Conservation (phyloP, 2,888 invertebrate genomes). For the Orthosia gothica region DNA sequence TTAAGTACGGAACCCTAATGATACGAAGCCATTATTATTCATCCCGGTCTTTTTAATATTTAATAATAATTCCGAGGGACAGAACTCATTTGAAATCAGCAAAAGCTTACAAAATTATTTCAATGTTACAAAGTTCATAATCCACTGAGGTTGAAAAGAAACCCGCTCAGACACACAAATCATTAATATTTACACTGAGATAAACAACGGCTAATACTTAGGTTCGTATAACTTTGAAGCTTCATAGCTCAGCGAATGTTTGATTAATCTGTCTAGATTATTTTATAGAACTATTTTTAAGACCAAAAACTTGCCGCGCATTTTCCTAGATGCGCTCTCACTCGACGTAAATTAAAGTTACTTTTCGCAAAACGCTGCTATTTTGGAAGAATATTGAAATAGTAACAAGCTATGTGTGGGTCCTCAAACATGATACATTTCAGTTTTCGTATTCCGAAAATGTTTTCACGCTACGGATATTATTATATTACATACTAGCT, state of each 20-base stretch:
- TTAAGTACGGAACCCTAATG: too few relatives aligned
- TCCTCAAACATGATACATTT: not conserved
- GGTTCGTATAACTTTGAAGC: not conserved
- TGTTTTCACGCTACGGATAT: not conserved
- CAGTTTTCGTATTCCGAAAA: constrained; percentile 4
- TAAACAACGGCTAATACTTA: constrained; percentile 6
- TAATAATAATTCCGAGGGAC: not conserved
- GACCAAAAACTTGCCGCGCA: not conserved
- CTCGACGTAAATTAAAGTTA: not conserved
- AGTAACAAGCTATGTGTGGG: not conserved
- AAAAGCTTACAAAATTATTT: not conserved
- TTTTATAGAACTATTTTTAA: constrained; percentile 13
- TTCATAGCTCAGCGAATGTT: not conserved
- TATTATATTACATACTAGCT: too few relatives aligned
- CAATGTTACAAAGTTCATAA: not conserved
- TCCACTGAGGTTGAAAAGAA: not conserved
- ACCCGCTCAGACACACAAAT: constrained; percentile 17
- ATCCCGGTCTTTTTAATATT: not conserved
- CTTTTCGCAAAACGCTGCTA: not conserved
- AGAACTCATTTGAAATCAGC: not conserved
- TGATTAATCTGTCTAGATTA: constrained; percentile 20
- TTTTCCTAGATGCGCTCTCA: not conserved
- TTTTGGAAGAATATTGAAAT: not conserved
- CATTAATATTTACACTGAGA: constrained; percentile 12
- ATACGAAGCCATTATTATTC: not conserved